phyloP scores from a whole-genome alignment of 2,113 vertebrate species.

The Apistogramma diplotaenia region DNA sequence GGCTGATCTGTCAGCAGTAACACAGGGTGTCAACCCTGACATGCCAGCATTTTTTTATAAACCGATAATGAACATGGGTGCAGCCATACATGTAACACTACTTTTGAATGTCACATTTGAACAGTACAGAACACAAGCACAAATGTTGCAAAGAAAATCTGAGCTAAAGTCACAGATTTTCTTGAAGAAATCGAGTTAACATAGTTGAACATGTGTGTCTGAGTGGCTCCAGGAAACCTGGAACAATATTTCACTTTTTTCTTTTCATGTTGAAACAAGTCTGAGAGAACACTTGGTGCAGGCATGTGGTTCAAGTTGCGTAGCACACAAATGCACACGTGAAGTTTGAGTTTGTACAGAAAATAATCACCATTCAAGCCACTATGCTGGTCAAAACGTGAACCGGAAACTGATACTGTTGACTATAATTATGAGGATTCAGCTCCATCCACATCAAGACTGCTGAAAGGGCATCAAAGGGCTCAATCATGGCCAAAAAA shows the following conservation, averaged over 20 bases:
- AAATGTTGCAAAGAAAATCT: neutral
- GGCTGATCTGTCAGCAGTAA: neutral
- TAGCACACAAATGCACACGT: neutral
- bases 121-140: neutral
- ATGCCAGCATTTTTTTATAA: neutral
- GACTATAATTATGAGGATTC: neutral
- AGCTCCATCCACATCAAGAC: neutral
- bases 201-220: neutral
- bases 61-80: neutral
- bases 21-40: neutral
- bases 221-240: neutral
- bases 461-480: neutral
- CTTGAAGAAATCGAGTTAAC: neutral
- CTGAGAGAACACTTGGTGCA: neutral
- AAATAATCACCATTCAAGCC: neutral
- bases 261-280: neutral
- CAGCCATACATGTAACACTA: neutral
- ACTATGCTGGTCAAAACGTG: neutral
- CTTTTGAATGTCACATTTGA: neutral
- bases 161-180: neutral
- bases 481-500: neutral
- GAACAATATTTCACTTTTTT: neutral
- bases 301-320: neutral
- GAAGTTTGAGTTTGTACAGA: neutral
- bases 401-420: neutral